A percentile compares a stretch with the other conserved stretches of the same genome.
These are phyloP conservation scores for Tachystola acroxantha DNA, from an alignment of 2,888 invertebrate genomes.

Conservation along the genomic window DNA sequence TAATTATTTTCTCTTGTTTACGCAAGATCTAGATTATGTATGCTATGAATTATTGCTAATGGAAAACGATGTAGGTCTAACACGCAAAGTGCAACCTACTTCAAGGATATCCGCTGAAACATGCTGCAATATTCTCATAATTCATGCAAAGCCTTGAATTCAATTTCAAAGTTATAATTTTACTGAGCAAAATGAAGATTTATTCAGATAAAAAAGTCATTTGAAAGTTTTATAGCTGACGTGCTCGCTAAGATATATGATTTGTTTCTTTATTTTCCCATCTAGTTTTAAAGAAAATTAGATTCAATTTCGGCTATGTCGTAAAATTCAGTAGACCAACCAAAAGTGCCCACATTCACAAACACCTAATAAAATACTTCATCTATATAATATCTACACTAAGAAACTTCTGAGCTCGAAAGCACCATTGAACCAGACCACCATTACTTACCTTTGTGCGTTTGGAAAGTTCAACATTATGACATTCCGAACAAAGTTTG, in stretches of 20 bases:
- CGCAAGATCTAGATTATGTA: slow-evolving; percentile 50
- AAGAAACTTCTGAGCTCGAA: too few species aligned
- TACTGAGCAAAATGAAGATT: too few species aligned
- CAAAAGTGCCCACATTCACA: too few species aligned
- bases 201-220: too few species aligned
- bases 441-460: slow-evolving; percentile 17
- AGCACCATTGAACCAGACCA: slow-evolving; percentile 16
- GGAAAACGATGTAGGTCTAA: slow-evolving; percentile 24
- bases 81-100: slow-evolving; percentile 8
- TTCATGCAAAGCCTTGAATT: too few species aligned
- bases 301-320: neutral
- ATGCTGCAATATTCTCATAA: neutral
- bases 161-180: too few species aligned
- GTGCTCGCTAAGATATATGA: too few species aligned
- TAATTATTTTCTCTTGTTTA: slow-evolving; percentile 66
- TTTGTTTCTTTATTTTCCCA: too few species aligned
- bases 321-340: neutral
- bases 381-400: too few species aligned
- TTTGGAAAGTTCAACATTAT: slow-evolving; percentile 26
- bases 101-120: neutral
- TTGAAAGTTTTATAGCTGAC: too few species aligned
- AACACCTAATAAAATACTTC: too few species aligned
- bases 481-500: slow-evolving; percentile 29
- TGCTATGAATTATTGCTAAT: slow-evolving; percentile 43
- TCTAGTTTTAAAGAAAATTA: too few species aligned